phyloP scores from a whole-genome alignment of 23 tunicate species.

The Styela clava region DNA sequence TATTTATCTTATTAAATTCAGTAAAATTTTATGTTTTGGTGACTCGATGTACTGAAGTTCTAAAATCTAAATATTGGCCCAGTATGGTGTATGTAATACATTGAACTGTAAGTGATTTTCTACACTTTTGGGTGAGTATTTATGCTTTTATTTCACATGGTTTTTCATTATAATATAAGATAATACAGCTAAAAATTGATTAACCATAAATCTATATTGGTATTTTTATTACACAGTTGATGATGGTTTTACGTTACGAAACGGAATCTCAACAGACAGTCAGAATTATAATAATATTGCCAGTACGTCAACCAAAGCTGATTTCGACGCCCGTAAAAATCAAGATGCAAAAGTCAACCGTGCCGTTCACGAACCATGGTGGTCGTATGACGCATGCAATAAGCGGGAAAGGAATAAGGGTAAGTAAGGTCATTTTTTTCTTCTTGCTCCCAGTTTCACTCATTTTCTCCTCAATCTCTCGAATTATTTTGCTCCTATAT shows the following conservation, averaged over 20 bases:
- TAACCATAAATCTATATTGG: no score
- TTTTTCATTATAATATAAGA: no score
- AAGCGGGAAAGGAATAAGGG: constrained; percentile 85
- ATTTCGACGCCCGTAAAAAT: constrained; percentile 30
- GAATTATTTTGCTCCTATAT: neutral
- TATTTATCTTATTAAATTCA: no score
- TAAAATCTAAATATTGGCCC: no score
- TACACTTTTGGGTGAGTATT: no score
- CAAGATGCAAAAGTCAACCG: constrained; percentile 30
- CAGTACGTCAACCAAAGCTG: constrained; percentile 8
- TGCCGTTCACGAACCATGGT: constrained; percentile 92
- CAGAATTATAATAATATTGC: constrained; percentile 37
- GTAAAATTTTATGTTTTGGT: no score
- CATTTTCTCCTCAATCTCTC: neutral
- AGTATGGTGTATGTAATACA: no score
- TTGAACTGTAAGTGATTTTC: no score
- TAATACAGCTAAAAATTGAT: no score
- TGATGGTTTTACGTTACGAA: constrained; percentile 72
- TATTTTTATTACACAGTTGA: no score
- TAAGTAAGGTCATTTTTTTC: constrained; percentile 9
- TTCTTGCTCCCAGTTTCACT: neutral
- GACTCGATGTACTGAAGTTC: no score
- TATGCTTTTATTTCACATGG: no score
- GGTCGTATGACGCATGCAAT: constrained; percentile 84
- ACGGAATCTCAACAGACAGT: constrained; percentile 52